Base-by-base conservation (phyloP, 2,888 invertebrate species). In the Harpalus rufipes region DNA sequence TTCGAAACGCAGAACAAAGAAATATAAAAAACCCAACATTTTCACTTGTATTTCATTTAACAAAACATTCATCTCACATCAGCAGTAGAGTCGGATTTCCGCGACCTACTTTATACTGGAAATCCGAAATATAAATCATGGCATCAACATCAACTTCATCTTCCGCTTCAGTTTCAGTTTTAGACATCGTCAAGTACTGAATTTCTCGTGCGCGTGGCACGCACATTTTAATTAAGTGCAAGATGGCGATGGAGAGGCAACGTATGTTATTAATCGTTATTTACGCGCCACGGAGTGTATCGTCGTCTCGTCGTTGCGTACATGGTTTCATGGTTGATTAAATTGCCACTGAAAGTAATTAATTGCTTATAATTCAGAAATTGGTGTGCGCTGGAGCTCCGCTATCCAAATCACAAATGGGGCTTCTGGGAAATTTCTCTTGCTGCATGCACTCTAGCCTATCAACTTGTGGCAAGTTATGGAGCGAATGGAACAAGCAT, bases 311-410 rank as follows among this genome's bases (percentile, higher is more conserved):
- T 84, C 82, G 84, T 63, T 84, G 78, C 84, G 84, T 84, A 84
- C 79, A 84, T 78, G 79, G 84, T 85, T 85, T 80, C 80, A 85
- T 21, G 80, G 80, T 80, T 80, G 85, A 85, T 85, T 85, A 85
- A 85, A 85, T 85, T 85, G 85, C 80, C 80, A 85, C 80, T 79
- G 85, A 85, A 85, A 85, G 85, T 85, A 85, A 85, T 85, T 85
- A 85, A 85, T 85, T 80, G 85, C 85, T 85, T 85, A 85, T 85
- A 80, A 85, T 85, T 85, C 80, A 85, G 85, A 80, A 80, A 79
- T 85, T 80, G 80, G 85, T 84, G 72, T 68, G 84, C 21, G 76
- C 74, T 82, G 61, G 83, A 59, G 32, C 44, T 51, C 7, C 44
- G 44, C 44, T 12, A 51, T 51, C 44, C 44, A 51, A 84, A 78